Evolutionary conservation across 2,888 invertebrate genomes (phyloP).

Genomic region (Ochropacha duplaris): DNA sequence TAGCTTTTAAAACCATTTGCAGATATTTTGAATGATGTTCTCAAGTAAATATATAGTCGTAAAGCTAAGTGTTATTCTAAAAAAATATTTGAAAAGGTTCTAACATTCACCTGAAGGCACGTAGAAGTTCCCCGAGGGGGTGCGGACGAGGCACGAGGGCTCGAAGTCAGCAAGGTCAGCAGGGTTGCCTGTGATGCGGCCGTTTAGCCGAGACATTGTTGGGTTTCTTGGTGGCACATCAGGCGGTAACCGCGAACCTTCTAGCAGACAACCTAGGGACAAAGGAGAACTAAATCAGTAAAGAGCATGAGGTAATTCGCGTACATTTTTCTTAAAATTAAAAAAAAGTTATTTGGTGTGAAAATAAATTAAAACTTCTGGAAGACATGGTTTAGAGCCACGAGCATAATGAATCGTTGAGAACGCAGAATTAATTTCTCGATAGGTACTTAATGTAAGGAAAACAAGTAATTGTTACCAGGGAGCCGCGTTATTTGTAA

Average conservation of each 20-base stretch:
- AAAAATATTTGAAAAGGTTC: conserved; percentile 25
- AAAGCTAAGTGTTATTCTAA: conserved; percentile 2
- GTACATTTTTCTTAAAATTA: no score
- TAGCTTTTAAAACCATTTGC: no score
- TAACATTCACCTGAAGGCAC: conserved; percentile 89
- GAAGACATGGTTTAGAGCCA: neutral
- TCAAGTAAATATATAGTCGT: neutral
- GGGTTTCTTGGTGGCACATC: conserved; percentile 94
- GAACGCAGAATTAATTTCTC: neutral
- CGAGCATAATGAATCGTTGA: neutral
- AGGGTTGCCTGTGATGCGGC: conserved; percentile 92
- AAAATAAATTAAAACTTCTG: neutral
- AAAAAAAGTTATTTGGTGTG: no score
- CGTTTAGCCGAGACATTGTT: conserved; percentile 95
- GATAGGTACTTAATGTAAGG: neutral
- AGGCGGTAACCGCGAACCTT: conserved; percentile 92
- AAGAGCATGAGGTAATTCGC: neutral
- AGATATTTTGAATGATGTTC: no score
- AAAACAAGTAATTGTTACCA: conserved; percentile 42
- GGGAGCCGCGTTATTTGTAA: conserved; percentile 49
- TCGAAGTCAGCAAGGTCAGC: conserved; percentile 91
- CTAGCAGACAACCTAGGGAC: conserved; percentile 91
- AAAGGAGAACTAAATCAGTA: conserved; percentile 19
- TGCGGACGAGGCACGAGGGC: conserved; percentile 94
- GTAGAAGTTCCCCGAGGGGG: conserved; percentile 96